A percentile compares a stretch with the other conserved stretches of the same genome.
These are phyloP conservation scores for Drosophila elegans DNA, from an alignment of 1,140 invertebrate species.

Conservation along the genomic window DNA sequence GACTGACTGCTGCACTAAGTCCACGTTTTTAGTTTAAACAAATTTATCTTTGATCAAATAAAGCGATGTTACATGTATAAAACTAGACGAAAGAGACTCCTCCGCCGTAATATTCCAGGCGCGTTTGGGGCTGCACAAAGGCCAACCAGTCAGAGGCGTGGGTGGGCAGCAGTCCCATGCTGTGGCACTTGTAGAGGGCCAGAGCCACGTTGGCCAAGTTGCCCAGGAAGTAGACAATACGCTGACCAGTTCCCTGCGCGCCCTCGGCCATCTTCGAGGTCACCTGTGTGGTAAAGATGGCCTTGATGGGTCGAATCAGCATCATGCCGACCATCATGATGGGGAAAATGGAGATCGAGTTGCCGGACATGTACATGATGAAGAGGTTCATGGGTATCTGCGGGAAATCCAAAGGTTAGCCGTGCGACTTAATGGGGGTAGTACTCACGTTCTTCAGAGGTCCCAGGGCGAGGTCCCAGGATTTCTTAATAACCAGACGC, in stretches of 20 bases:
- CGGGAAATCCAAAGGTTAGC: constrained; percentile 10
- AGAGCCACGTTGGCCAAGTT: constrained; percentile 97
- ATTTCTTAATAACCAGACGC: constrained; percentile 95
- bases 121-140: constrained; percentile 96
- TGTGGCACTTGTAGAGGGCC: constrained; percentile 99
- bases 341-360: constrained; percentile 99
- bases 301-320: constrained; percentile 97
- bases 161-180: constrained; percentile 98
- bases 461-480: constrained; percentile 98
- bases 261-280: constrained; percentile 99
- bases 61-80: constrained; percentile 28
- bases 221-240: constrained; percentile 97
- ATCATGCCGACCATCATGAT: constrained; percentile 99
- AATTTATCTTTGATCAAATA: constrained; percentile 67
- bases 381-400: constrained; percentile 98
- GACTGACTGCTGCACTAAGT: constrained; percentile 49
- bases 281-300: constrained; percentile 94
- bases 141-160: constrained; percentile 99
- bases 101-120: constrained; percentile 95
- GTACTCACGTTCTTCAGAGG: constrained; percentile 87
- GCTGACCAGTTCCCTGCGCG: constrained; percentile 95
- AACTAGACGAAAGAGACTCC: constrained; percentile 88
- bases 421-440: too few species aligned
- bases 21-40: constrained; percentile 31
- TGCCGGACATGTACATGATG: constrained; percentile 99